A percentile compares a stretch with the other conserved stretches of the same genome.
Conservation (phyloP, 2,888 invertebrate species). For the Agapostemon virescens region DNA sequence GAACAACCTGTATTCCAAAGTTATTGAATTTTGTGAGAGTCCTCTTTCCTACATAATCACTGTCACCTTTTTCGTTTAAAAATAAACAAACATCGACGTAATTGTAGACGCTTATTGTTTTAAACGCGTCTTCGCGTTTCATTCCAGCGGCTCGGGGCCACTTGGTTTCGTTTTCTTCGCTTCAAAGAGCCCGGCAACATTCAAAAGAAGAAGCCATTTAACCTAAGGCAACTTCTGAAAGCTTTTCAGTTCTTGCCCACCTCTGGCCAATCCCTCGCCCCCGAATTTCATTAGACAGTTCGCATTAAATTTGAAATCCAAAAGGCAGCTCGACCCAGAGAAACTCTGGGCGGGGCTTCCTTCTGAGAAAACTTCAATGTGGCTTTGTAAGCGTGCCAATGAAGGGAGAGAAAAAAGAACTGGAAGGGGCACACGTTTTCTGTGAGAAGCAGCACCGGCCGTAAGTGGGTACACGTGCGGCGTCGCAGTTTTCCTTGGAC, state of each 20-base stretch:
- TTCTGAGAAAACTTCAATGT: slow-evolving; percentile 50
- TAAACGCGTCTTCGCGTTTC: neutral
- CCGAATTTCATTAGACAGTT: slow-evolving; percentile 43
- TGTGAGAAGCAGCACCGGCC: slow-evolving; percentile 34
- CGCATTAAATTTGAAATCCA: slow-evolving; percentile 47
- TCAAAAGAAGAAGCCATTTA: slow-evolving; percentile 30
- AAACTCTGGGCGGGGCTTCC: slow-evolving; percentile 23
- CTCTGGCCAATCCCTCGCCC: neutral
- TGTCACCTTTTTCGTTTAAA: no score
- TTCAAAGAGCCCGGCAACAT: neutral
- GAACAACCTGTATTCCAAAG: no score
- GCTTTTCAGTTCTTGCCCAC: slow-evolving; percentile 26
- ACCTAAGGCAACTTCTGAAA: slow-evolving; percentile 44
- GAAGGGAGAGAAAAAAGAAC: slow-evolving; percentile 11
- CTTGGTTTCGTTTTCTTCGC: slow-evolving; percentile 2
- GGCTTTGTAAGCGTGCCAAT: slow-evolving; percentile 58
- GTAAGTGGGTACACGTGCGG: slow-evolving; percentile 64
- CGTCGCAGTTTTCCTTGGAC: slow-evolving; percentile 57
- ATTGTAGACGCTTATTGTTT: neutral
- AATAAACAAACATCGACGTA: neutral
- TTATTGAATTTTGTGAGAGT: no score
- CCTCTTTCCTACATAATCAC: no score
- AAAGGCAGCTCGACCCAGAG: slow-evolving; percentile 21
- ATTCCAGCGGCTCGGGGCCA: neutral
- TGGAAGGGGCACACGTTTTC: slow-evolving; percentile 24